Evolutionary conservation across 1,140 invertebrate species (phyloP), one percentile per base, ranked within the genome.

Genomic region (Gonioctena quinquepunctata): DNA sequence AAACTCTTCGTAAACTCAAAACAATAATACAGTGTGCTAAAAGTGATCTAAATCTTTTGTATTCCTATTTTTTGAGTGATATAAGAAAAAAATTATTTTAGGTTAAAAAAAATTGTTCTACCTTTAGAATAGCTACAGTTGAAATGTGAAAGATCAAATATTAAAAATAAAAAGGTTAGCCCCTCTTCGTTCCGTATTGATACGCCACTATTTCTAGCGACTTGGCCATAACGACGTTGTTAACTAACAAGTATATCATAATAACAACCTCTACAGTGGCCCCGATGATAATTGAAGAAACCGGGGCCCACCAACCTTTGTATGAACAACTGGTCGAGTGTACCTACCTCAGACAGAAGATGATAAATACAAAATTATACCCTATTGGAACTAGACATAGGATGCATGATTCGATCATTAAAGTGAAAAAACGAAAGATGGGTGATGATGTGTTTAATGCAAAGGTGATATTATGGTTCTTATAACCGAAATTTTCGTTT

Each of bases 281-380:
- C 66, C 76, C 69, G 28, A 62, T 19, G 8, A 62, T 27, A 62
- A 62, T n/a, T 16, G n/a, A 7, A 11, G 26, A 42, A 16, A 66
- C 42, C 16, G 21, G 27, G n/a, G 49, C 27, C 19, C 22, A n/a
- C 33, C 26, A 33, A 66, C 28, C 26, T 23, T 2, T 5, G 8
- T 22, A 13, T 19, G 26, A 42, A 62, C 5, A 27, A 48, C 52
- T 75, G 77, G 74, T 48, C 75, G 57, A 72, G 48, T 77, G 72
- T 77, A 78, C 77, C 80, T 76, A 81, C 80, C 80, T 72, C 78
- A 76, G 76, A 69, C 76, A 76, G 78, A 79, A 77, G 76, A 74
- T 75, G 79, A 81, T 81, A 81, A 81, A 76, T 77, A 77, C 76
- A 77, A 81, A 81, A 81, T 81, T 81, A 81, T 79, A 81, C 77